Base-by-base conservation (phyloP, 2,888 invertebrate genomes). In the Pyralis farinalis region DNA sequence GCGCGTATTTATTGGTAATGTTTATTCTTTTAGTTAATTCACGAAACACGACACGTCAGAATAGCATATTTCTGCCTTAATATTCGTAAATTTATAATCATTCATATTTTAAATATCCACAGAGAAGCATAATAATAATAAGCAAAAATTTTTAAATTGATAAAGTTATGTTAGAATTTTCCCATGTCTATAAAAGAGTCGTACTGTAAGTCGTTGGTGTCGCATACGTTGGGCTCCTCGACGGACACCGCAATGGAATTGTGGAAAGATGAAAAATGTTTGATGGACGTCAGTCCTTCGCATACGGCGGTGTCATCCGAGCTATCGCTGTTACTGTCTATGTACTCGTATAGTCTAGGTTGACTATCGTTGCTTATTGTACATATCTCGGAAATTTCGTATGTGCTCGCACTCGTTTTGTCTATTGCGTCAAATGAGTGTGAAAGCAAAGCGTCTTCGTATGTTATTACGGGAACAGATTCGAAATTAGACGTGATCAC, bases 171-270 rank as follows among this genome's bases (percentile, higher is more conserved):
- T 67, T 51, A 90, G 71, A 90, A 90, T 58, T 87, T 86, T 43
- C 90, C 90, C 86, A 90, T 87, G 64, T 90, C 90, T 63, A 90
- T 79, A 63, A 86, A 86, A 50, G 89, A 89, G 59, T 90, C 89
- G 51, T 90, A 90, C 52, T 90, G 89, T 34, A 86, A 58, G 50
- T 90, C 90, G 49, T 75, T 79, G 55, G 67, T 66, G 51, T 85
- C 86, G 43, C 72, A 73, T 25, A 75, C 53, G 25, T 69, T 57
- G 12, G 65, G 58, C 36, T 80, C 79, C n/a, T 78, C 78, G 12
- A 65, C 63, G 8, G 54, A 9, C 6, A 12, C 43, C 34, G 58
- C 46, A 39, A 60, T 53, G 43, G 53, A 60, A n/a, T 58, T 16
- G 16, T 16, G 16, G 16, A 16, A 36, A 34, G 66, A 60, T 22